Percentiles rank a stretch among this genome's conserved stretches.
These are phyloP conservation scores for Drosophila asahinai DNA, from an alignment of 1,140 invertebrate species.

Conservation along the genomic window DNA sequence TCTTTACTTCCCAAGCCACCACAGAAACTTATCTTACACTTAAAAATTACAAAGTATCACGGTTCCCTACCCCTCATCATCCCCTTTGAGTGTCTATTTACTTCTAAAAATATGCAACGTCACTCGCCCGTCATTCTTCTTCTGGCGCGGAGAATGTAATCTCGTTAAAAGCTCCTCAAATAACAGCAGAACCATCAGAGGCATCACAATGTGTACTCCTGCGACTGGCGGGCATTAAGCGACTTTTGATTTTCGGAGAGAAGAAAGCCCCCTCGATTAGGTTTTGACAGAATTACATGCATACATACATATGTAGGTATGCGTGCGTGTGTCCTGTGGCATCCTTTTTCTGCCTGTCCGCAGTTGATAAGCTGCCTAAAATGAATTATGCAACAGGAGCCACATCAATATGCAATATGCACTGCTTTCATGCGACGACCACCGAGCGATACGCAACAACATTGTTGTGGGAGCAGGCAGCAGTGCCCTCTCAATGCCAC, in stretches of 20 bases:
- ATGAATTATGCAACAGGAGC: conserved; percentile 26
- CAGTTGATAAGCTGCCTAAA: conserved; percentile 26
- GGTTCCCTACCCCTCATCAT: not conserved
- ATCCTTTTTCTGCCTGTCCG: conserved; percentile 1
- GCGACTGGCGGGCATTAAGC: conserved; percentile 9
- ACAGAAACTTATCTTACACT: too few relatives aligned
- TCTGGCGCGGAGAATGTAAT: conserved; percentile 55
- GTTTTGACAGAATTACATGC: conserved; percentile 6
- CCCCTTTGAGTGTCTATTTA: conserved; percentile 17
- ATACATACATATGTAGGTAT: too few relatives aligned
- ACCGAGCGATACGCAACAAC: not conserved
- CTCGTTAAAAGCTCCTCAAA: conserved; percentile 72
- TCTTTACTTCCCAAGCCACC: too few relatives aligned
- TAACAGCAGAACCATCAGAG: conserved; percentile 31
- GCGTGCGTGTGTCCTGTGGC: not conserved
- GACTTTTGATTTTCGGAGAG: conserved; percentile 25
- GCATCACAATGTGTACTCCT: conserved; percentile 7
- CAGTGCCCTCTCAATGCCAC: not conserved
- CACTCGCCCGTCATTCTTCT: conserved; percentile 68
- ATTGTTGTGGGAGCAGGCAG: not conserved
- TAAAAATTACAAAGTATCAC: not conserved
- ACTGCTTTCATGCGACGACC: conserved; percentile 1
- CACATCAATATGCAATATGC: conserved; percentile 24
- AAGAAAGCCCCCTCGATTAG: not conserved
- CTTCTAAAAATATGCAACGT: conserved; percentile 65